Evolutionary conservation across 2,797 vertebrate species (phyloP).

Genomic region (Sebastes ruberrimus): DNA sequence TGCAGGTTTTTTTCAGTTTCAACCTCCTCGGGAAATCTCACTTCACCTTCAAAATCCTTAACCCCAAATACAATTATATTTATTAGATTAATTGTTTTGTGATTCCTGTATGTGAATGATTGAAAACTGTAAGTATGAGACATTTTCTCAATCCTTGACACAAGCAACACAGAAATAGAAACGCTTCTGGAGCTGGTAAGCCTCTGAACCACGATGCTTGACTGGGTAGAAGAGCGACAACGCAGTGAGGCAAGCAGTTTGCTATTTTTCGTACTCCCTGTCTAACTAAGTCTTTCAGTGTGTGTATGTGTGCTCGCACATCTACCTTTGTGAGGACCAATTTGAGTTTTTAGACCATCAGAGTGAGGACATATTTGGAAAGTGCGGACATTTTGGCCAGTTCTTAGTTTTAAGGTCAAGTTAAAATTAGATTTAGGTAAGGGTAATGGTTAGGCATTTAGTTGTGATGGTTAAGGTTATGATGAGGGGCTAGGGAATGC

Average conservation of each 20-base stretch:
- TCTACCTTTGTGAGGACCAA: neutral
- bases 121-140: neutral
- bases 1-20: slow-evolving; percentile 3
- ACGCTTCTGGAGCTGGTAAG: slow-evolving; percentile 1
- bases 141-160: neutral
- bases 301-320: neutral
- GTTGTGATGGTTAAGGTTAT: neutral
- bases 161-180: slow-evolving; percentile 3
- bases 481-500: neutral
- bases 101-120: neutral
- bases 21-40: neutral
- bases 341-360: neutral
- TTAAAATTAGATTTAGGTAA: neutral
- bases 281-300: slow-evolving; percentile 9
- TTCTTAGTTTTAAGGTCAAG: neutral
- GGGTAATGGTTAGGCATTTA: neutral
- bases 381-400: neutral
- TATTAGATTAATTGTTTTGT: neutral
- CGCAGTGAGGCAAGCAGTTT: slow-evolving; percentile 35
- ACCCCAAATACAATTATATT: neutral
- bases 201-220: slow-evolving; percentile 28
- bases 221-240: slow-evolving; percentile 35
- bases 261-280: slow-evolving; percentile 10
- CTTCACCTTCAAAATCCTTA: slow-evolving; percentile 3
- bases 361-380: neutral